A percentile compares a stretch with the other conserved stretches of the same genome.
Conservation (phyloP, 2,113 vertebrate genomes). For the Struthio camelus region DNA sequence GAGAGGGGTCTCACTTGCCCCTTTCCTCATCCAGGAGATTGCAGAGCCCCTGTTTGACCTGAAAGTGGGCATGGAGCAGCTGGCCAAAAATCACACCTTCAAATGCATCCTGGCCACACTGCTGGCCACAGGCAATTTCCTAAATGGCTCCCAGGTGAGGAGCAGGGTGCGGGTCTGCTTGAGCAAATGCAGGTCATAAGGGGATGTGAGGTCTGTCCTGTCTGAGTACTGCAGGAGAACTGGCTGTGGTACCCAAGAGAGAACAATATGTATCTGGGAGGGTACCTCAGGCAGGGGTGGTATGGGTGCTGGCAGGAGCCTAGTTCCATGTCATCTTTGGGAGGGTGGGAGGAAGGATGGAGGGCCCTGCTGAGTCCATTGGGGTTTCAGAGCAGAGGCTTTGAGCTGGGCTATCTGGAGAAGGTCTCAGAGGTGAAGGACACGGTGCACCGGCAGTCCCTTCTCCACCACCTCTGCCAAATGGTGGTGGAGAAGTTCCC, state of each 20-base stretch:
- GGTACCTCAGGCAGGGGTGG: background rate
- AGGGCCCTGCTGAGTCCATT: background rate
- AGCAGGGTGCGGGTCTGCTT: background rate
- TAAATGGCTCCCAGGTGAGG: constrained; percentile 90
- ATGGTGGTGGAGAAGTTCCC: constrained; percentile 87
- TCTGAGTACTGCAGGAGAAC: background rate
- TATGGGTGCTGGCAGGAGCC: background rate
- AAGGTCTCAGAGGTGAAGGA: constrained; percentile 98
- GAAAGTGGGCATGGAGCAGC: constrained; percentile 94
- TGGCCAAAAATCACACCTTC: constrained; percentile 91
- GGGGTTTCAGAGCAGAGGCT: constrained; percentile 88
- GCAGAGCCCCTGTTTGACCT: constrained; percentile 94
- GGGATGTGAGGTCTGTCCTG: background rate
- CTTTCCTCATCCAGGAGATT: constrained; percentile 82
- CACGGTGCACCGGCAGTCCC: constrained; percentile 91
- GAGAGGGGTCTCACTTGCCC: background rate
- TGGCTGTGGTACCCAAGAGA: background rate
- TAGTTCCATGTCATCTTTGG: background rate
- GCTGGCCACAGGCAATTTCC: constrained; percentile 93
- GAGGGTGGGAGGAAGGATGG: background rate
- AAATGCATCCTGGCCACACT: constrained; percentile 90
- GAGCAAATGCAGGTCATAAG: background rate
- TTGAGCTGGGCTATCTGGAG: constrained; percentile 94
- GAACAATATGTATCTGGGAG: background rate
- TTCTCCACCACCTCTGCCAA: constrained; percentile 91